Conservation (phyloP, 2,888 invertebrate species). For the Mythimna loreyi region DNA sequence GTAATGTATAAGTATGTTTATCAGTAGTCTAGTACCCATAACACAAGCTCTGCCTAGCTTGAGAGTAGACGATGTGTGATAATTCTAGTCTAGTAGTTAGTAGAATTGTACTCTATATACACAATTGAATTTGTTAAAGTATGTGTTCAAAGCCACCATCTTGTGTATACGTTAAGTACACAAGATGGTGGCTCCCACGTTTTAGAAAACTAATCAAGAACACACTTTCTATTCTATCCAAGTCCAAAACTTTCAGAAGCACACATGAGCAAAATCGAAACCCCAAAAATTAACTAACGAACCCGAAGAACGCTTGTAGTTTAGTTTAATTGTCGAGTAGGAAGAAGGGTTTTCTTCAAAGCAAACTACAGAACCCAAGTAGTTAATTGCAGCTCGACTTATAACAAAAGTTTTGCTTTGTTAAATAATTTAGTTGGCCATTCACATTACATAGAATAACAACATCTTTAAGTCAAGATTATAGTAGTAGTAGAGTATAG, state of each 20-base stretch:
- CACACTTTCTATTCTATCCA: conserved; percentile 4
- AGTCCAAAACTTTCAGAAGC: neutral
- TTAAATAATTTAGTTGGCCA: no score
- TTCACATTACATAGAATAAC: no score
- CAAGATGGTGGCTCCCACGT: no score
- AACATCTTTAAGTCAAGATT: no score
- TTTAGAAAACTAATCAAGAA: neutral
- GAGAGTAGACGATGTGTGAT: no score
- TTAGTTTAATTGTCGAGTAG: neutral
- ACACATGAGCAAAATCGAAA: conserved; percentile 11
- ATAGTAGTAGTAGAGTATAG: no score
- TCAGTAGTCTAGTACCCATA: no score
- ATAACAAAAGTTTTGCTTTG: neutral
- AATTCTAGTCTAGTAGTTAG: no score
- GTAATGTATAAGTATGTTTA: no score
- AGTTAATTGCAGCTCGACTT: neutral
- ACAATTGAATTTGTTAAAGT: neutral
- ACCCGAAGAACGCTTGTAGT: neutral
- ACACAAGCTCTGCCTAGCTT: no score
- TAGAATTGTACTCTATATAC: neutral
- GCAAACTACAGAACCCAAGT: neutral
- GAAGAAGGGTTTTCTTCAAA: neutral
- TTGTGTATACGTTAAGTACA: conserved; percentile 4
- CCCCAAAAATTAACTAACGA: neutral
- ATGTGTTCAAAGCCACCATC: neutral